Conservation (phyloP, 2,797 vertebrate genomes). For the Phrynocephalus guinanensis region DNA sequence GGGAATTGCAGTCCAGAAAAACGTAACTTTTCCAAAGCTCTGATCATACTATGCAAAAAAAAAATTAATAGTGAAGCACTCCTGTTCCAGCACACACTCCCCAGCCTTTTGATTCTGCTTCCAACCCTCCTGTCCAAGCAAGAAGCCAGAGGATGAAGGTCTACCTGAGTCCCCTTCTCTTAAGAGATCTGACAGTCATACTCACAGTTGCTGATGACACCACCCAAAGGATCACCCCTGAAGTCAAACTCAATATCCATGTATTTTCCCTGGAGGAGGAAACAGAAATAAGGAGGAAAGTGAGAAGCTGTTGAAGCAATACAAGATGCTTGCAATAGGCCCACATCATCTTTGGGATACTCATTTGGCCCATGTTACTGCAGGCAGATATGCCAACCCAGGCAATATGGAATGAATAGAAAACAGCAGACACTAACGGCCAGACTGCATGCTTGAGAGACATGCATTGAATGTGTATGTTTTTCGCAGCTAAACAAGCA, state of each 20-base stretch:
- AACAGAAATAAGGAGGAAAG: background rate
- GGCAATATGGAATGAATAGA: background rate
- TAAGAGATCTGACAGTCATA: fast-evolving
- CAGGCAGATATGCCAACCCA: too few species aligned
- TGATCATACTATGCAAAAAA: too few species aligned
- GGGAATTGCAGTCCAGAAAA: too few species aligned
- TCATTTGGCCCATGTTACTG: background rate
- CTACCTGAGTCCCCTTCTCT: background rate
- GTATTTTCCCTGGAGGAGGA: constrained; percentile 79
- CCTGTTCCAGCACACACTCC: too few species aligned
- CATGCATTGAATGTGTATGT: background rate
- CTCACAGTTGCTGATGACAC: constrained; percentile 84
- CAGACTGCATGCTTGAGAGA: background rate
- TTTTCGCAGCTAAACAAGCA: background rate
- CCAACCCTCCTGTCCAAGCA: background rate
- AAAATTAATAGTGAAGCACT: background rate
- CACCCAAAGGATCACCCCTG: constrained; percentile 82
- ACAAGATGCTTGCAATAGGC: background rate
- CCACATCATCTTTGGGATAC: too few species aligned
- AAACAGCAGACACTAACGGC: background rate
- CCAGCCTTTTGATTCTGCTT: background rate
- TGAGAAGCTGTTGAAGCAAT: constrained; percentile 16
- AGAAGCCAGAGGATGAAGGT: background rate
- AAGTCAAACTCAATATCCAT: constrained; percentile 88
- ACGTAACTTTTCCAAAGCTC: too few species aligned